A percentile compares a stretch with the other conserved stretches of the same genome.
Conservation (phyloP, 1,140 invertebrate species). For the Zaprionus nigranus region DNA sequence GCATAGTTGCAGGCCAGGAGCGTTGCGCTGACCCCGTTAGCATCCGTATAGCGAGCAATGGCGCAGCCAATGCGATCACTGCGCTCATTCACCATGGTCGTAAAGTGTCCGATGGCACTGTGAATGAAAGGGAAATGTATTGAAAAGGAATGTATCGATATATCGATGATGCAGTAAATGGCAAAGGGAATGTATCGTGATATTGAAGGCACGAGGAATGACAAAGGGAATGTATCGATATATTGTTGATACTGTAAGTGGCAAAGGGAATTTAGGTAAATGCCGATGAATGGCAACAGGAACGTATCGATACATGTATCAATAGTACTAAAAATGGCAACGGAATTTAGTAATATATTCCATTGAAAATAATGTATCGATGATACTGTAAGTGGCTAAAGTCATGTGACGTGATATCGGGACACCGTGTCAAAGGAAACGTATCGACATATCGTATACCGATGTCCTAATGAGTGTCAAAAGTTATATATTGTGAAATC, state of each 20-base stretch:
- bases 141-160: background rate
- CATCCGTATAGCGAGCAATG: conserved; percentile 55
- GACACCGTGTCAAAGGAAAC: too few relatives aligned
- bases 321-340: too few relatives aligned
- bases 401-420: too few relatives aligned
- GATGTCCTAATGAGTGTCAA: too few relatives aligned
- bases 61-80: conserved; percentile 69
- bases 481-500: too few relatives aligned
- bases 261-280: background rate
- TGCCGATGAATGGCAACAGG: too few relatives aligned
- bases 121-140: background rate
- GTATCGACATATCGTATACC: too few relatives aligned
- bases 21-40: conserved; percentile 42
- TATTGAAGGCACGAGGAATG: too few relatives aligned
- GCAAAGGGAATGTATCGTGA: background rate
- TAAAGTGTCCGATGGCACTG: conserved; percentile 72
- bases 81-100: conserved; percentile 67
- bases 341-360: too few relatives aligned
- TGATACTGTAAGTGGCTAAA: too few relatives aligned
- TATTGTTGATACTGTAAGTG: background rate
- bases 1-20: conserved; percentile 73
- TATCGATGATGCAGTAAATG: background rate
- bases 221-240: background rate
- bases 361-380: too few relatives aligned
- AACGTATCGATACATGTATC: too few relatives aligned